Evolutionary conservation across 2,888 invertebrate genomes (phyloP).

Genomic region (Eristalis arbustorum): DNA sequence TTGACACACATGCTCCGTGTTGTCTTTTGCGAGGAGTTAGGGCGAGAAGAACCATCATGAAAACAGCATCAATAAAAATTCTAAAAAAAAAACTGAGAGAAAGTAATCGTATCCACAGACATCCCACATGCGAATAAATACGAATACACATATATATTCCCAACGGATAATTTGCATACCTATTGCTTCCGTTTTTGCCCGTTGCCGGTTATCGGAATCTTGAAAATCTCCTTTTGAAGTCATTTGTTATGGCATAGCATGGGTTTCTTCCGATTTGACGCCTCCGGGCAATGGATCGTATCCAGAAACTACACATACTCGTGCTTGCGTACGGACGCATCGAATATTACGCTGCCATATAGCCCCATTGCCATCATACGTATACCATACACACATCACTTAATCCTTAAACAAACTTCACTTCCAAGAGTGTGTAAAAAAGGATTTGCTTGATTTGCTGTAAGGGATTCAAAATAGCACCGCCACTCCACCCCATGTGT

Average conservation of each 20-base stretch:
- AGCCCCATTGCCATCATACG: conserved; percentile 4
- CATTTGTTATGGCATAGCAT: conserved; percentile 66
- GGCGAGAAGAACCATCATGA: conserved; percentile 33
- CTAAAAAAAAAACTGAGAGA: conserved; percentile 5
- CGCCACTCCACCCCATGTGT: conserved; percentile 22
- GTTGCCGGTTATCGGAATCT: conserved; percentile 70
- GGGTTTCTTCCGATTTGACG: conserved; percentile 69
- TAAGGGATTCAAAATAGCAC: conserved; percentile 69
- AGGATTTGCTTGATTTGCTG: conserved; percentile 71
- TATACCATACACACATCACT: conserved; percentile 53
- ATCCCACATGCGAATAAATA: conserved; percentile 38
- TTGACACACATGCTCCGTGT: conserved; percentile 62
- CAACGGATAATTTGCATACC: conserved; percentile 70
- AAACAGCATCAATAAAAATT: conserved; percentile 68
- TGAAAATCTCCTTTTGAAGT: conserved; percentile 70
- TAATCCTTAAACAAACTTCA: conserved; percentile 71
- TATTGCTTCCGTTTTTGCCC: conserved; percentile 67
- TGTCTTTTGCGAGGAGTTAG: background rate
- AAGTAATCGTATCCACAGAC: conserved; percentile 9
- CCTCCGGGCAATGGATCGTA: conserved; percentile 58
- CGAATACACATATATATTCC: conserved; percentile 58
- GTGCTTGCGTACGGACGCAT: conserved; percentile 29
- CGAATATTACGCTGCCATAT: background rate
- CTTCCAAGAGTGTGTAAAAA: conserved; percentile 70
- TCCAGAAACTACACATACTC: conserved; percentile 48